Conservation (phyloP, 2,797 vertebrate genomes). For the Cyprinodon diabolis region DNA sequence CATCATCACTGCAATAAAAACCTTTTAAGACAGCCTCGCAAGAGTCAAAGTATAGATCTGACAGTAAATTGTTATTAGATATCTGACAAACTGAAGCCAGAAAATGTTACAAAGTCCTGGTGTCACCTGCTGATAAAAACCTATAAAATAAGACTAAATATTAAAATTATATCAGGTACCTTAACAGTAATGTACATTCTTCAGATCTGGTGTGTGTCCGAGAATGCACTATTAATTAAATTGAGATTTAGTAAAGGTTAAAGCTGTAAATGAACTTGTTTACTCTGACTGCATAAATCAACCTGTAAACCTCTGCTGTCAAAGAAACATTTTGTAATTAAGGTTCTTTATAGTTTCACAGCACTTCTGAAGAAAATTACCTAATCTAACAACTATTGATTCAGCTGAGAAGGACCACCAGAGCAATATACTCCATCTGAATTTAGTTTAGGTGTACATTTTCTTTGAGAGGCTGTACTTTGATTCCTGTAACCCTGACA, state of each 20-base stretch:
- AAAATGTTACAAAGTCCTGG: too few species aligned
- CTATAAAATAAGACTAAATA: neutral
- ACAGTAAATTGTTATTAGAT: neutral
- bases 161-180: neutral
- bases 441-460: conserved; percentile 55
- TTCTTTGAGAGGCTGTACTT: conserved; percentile 48
- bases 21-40: neutral
- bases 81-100: neutral
- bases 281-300: conserved; percentile 33
- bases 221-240: conserved; percentile 11
- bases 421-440: conserved; percentile 37
- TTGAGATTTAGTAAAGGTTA: neutral
- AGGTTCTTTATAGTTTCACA: conserved; percentile 54
- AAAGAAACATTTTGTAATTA: conserved; percentile 55
- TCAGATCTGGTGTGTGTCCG: neutral
- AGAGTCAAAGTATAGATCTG: neutral
- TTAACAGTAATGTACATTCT: neutral
- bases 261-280: conserved; percentile 5
- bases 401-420: conserved; percentile 37
- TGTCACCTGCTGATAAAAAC: too few species aligned
- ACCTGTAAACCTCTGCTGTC: conserved; percentile 30
- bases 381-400: conserved; percentile 63
- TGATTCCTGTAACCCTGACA: conserved; percentile 54
- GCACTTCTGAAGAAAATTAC: conserved; percentile 53
- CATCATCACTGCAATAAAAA: neutral